A percentile compares a stretch with the other conserved stretches of the same genome.
These are phyloP conservation scores for Sciurus vulgaris DNA, from an alignment of 2,797 vertebrate genomes.

Conservation along the genomic window DNA sequence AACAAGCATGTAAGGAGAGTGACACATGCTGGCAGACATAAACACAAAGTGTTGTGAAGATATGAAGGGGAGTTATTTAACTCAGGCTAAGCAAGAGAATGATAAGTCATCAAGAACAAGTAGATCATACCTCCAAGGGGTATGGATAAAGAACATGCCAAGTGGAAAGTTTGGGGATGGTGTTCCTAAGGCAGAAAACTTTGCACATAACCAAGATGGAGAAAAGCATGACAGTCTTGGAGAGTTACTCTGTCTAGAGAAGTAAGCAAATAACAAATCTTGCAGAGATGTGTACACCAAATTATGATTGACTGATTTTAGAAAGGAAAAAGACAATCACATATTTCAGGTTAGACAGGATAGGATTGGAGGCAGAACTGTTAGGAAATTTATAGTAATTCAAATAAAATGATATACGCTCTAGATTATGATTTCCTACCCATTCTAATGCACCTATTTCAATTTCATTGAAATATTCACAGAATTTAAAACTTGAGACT, in stretches of 20 bases:
- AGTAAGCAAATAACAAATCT: neutral
- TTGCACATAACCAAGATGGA: neutral
- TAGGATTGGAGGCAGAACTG: slow-evolving; percentile 9
- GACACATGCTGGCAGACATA: neutral
- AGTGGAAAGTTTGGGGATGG: neutral
- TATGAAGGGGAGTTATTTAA: neutral
- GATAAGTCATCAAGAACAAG: neutral
- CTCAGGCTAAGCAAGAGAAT: neutral
- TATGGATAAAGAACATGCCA: neutral
- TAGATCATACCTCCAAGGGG: neutral
- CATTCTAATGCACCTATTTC: no score
- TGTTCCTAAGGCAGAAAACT: slow-evolving; percentile 16
- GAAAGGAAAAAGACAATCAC: neutral
- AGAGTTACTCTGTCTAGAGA: neutral
- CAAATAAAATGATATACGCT: neutral
- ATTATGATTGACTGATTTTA: neutral
- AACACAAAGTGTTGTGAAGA: no score
- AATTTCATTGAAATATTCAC: no score
- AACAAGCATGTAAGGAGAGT: neutral
- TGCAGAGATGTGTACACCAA: neutral
- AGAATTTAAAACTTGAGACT: no score
- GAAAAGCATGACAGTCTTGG: neutral
- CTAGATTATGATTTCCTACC: no score
- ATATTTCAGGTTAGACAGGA: neutral
- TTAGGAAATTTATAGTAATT: neutral